These are phyloP conservation scores for Homarus gammarus DNA, from an alignment of 2,888 invertebrate species.

Conservation along the genomic window DNA sequence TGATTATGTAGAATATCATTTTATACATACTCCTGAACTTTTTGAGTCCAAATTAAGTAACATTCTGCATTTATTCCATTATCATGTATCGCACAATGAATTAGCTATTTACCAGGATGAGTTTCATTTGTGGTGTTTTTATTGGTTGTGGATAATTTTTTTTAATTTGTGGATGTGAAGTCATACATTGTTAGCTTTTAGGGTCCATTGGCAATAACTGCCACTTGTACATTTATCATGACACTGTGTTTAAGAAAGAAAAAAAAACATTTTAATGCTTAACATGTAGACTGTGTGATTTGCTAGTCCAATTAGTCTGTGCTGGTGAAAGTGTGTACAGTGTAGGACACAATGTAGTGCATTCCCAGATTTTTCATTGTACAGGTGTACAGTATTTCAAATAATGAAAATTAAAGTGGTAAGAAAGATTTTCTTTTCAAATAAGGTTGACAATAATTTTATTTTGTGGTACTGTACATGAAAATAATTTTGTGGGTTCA, in stretches of 20 bases:
- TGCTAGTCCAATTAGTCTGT: not conserved
- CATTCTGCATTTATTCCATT: not conserved
- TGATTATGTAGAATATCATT: not conserved
- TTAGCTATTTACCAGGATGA: not conserved
- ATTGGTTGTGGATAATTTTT: conserved; percentile 9
- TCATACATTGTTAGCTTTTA: not conserved
- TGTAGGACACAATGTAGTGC: not conserved
- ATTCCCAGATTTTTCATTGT: conserved; percentile 3
- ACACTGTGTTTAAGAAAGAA: not conserved
- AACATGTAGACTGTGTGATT: conserved; percentile 9
- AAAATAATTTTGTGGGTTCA: not conserved
- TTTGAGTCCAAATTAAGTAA: not conserved
- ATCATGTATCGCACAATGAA: not conserved
- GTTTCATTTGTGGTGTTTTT: not conserved
- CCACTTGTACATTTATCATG: not conserved
- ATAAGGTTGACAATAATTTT: not conserved
- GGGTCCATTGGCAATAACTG: not conserved
- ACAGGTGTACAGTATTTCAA: not conserved
- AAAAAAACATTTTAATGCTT: not conserved
- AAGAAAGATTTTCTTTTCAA: not conserved
- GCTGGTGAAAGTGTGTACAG: not conserved
- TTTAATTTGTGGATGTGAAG: not conserved
- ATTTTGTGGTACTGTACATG: not conserved
- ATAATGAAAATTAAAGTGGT: not conserved
- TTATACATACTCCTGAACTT: not conserved